A percentile compares a stretch with the other conserved stretches of the same genome.
These are phyloP conservation scores for Diplogasteroides magnus DNA, from an alignment of 1,140 invertebrate genomes.

Conservation along the genomic window DNA sequence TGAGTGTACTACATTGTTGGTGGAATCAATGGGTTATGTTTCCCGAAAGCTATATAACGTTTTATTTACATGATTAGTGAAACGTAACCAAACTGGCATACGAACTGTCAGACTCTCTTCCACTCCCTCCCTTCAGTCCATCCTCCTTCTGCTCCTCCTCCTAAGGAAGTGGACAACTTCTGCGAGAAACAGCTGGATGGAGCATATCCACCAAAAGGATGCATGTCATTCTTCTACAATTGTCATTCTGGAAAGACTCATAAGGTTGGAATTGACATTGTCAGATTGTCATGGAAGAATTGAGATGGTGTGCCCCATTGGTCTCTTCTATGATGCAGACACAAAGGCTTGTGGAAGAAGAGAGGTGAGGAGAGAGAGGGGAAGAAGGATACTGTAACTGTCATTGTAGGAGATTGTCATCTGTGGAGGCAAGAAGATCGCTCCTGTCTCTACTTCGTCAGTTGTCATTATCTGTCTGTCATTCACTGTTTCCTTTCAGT, in stretches of 20 bases:
- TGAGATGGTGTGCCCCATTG: constrained; percentile 12
- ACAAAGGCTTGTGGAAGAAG: neutral
- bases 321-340: constrained; percentile 10
- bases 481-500: no score
- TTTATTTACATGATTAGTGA: neutral
- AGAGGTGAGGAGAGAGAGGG: neutral
- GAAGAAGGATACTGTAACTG: neutral
- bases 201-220: constrained; percentile 3
- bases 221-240: constrained; percentile 6
- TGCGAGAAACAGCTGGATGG: constrained; percentile 14
- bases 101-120: no score
- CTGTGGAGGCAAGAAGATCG: no score
- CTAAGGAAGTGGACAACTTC: constrained; percentile 3
- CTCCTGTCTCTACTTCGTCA: no score
- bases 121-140: no score
- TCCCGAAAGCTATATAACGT: neutral
- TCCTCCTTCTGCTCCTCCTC: neutral
- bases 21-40: neutral
- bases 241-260: neutral
- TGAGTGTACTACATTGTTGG: neutral
- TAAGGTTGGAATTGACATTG: constrained; percentile 1
- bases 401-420: no score
- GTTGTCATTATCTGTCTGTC: no score
- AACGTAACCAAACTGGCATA: neutral
- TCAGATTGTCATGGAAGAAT: neutral